phyloP scores from a whole-genome alignment of 2,888 invertebrate species.

The Plebejus anna region DNA sequence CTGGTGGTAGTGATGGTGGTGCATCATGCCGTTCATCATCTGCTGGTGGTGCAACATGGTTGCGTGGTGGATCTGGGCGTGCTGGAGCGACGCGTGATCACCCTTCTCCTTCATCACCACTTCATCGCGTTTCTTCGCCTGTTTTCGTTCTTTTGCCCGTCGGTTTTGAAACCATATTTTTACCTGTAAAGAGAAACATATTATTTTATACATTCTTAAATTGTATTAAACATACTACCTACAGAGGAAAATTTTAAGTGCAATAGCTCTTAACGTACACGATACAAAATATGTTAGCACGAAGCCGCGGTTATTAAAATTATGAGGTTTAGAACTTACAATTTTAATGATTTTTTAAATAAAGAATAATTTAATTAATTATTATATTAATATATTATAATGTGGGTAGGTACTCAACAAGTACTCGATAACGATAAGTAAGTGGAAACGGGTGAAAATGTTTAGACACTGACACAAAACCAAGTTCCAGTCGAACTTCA shows the following conservation, averaged over 20 bases:
- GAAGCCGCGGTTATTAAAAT: neutral
- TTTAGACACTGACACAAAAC: no score
- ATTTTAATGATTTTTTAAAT: neutral
- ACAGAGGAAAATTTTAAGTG: neutral
- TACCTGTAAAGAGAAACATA: constrained; percentile 64
- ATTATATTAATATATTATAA: neutral
- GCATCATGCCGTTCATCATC: constrained; percentile 78
- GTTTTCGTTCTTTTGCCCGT: constrained; percentile 95
- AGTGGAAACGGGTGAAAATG: neutral
- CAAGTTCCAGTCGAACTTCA: no score
- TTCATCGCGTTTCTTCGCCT: constrained; percentile 90
- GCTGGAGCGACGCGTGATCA: constrained; percentile 71
- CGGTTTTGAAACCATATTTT: constrained; percentile 95
- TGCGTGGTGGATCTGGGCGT: constrained; percentile 75
- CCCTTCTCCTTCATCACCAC: constrained; percentile 82
- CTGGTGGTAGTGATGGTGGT: constrained; percentile 75
- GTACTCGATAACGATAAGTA: neutral
- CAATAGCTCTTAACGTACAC: neutral
- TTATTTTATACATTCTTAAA: neutral
- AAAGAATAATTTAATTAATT: neutral
- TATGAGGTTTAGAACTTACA: neutral
- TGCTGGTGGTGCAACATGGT: constrained; percentile 78
- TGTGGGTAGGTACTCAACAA: neutral
- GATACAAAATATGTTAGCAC: neutral
- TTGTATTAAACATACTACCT: neutral